Percentiles rank a stretch among this genome's conserved stretches.
phyloP scores from a whole-genome alignment of 1,140 invertebrate species.

The Megalopta genalis region DNA sequence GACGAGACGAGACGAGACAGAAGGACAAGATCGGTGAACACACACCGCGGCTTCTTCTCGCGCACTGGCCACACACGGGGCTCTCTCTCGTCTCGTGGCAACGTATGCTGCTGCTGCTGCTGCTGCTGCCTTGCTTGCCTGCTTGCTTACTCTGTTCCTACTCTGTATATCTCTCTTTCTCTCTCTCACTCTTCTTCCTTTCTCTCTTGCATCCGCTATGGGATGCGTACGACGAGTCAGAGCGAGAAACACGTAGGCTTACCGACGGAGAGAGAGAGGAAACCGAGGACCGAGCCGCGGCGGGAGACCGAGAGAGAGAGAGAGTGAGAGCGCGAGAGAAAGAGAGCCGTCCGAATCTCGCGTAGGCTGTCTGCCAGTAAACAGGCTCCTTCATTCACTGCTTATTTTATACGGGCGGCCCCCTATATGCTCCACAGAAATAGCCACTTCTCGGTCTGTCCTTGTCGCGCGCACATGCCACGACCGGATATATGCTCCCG shows the following conservation, averaged over 20 bases:
- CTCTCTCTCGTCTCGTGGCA: conserved; percentile 16
- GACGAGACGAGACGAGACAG: conserved; percentile 28
- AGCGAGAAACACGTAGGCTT: conserved; percentile 34
- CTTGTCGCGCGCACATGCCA: conserved; percentile 53
- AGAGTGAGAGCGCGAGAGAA: conserved; percentile 46
- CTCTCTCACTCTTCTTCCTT: conserved; percentile 1
- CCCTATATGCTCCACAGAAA: conserved; percentile 73
- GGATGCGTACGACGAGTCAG: conserved; percentile 26
- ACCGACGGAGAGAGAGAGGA: conserved; percentile 4
- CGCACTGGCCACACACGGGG: conserved; percentile 61
- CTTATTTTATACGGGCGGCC: conserved; percentile 74
- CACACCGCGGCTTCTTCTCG: conserved; percentile 67
- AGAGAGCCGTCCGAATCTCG: conserved; percentile 67
- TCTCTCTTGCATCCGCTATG: conserved; percentile 17
- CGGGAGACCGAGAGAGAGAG: conserved; percentile 43
- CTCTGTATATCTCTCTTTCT: conserved; percentile 13
- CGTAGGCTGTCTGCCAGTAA: conserved; percentile 76
- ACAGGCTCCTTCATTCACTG: conserved; percentile 78
- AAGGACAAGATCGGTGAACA: conserved; percentile 61
- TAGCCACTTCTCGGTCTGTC: conserved; percentile 69
- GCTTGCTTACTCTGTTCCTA: conserved; percentile 9
- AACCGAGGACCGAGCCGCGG: conserved; percentile 23
- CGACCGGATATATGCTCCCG: conserved; percentile 51
- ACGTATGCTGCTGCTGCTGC: conserved; percentile 26
- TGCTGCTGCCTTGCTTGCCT: background rate